Conservation (phyloP, 2,888 invertebrate genomes). For the Opisthograptis luteolata region DNA sequence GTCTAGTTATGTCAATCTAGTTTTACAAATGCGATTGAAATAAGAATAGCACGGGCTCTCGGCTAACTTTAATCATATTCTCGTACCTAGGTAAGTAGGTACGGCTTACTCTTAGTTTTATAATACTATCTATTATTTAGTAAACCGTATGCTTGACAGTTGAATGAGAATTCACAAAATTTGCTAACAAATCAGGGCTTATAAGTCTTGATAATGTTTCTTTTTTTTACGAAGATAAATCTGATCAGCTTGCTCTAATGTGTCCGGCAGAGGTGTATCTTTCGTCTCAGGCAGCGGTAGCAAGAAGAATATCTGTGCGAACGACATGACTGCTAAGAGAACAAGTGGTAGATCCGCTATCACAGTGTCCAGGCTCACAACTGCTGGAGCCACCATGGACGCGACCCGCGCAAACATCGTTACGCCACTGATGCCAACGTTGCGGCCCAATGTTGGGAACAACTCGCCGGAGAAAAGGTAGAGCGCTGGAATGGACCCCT, state of each 20-base stretch:
- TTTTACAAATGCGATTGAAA: too few species aligned
- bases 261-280: constrained; percentile 76
- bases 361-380: constrained; percentile 60
- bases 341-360: constrained; percentile 59
- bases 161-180: too few species aligned
- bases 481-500: constrained; percentile 83
- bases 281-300: constrained; percentile 76
- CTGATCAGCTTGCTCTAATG: constrained; percentile 76
- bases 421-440: constrained; percentile 89
- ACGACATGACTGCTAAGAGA: constrained; percentile 57
- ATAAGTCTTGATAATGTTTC: too few species aligned
- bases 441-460: constrained; percentile 90
- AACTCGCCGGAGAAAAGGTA: constrained; percentile 91
- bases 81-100: too few species aligned
- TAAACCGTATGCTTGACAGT: too few species aligned
- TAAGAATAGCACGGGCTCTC: too few species aligned
- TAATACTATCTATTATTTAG: too few species aligned
- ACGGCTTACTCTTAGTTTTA: too few species aligned
- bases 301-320: constrained; percentile 61
- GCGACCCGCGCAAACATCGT: constrained; percentile 91
- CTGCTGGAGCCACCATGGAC: constrained; percentile 85
- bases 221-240: too few species aligned
- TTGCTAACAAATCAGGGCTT: too few species aligned
- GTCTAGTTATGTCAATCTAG: too few species aligned
- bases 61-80: too few species aligned